Evolutionary conservation across 1,140 invertebrate genomes (phyloP).

Genomic region (Drosophila ambigua): DNA sequence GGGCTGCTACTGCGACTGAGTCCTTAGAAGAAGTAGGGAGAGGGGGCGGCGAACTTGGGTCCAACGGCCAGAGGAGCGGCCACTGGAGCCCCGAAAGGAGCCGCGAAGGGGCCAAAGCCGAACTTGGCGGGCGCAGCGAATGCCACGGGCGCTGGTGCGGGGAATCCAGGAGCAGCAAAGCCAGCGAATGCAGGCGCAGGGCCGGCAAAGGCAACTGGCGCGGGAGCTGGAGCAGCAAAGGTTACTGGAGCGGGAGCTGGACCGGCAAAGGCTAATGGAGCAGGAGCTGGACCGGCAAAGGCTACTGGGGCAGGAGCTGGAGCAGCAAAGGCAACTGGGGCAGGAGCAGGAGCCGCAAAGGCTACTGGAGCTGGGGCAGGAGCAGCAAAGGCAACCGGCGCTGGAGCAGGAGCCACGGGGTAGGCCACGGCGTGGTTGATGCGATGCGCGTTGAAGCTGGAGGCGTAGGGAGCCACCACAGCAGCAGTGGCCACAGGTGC

Average conservation of each 20-base stretch:
- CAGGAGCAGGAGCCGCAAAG: slow-evolving; percentile 43
- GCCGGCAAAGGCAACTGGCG: slow-evolving; percentile 40
- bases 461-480: slow-evolving; percentile 85
- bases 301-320: slow-evolving; percentile 28
- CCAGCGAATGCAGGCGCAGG: slow-evolving; percentile 43
- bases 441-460: slow-evolving; percentile 86
- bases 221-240: slow-evolving; percentile 31
- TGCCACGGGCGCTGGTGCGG: slow-evolving; percentile 62
- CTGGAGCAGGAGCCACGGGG: slow-evolving; percentile 78
- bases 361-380: slow-evolving; percentile 44
- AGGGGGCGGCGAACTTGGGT: slow-evolving; percentile 58
- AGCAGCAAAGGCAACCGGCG: slow-evolving; percentile 65
- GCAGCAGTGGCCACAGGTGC: slow-evolving; percentile 62
- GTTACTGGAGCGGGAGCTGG: slow-evolving; percentile 35
- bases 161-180: slow-evolving; percentile 63
- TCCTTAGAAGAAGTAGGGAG: slow-evolving; percentile 67
- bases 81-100: slow-evolving; percentile 56
- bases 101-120: slow-evolving; percentile 64
- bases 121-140: slow-evolving; percentile 64
- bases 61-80: slow-evolving; percentile 67
- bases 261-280: slow-evolving; percentile 54
- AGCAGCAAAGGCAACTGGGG: slow-evolving; percentile 48
- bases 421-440: slow-evolving; percentile 86
- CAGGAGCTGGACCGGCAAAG: slow-evolving; percentile 35
- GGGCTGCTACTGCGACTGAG: slow-evolving; percentile 14